Evolutionary conservation across 2,888 invertebrate genomes (phyloP).

Genomic region (Crocallis elinguaria): DNA sequence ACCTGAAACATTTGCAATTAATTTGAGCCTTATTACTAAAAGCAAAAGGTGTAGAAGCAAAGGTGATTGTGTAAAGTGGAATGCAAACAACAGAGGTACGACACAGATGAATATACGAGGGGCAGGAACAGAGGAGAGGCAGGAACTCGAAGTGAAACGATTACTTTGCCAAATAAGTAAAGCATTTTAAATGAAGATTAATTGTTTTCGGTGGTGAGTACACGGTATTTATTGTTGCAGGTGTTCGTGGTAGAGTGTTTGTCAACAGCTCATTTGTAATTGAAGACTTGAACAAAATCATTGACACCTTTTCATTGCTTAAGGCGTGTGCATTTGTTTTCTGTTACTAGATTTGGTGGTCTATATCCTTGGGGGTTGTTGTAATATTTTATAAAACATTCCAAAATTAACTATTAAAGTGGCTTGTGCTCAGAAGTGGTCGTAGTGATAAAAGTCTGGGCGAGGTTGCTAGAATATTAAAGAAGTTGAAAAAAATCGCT

Average conservation of each 20-base stretch:
- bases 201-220: conserved; percentile 36
- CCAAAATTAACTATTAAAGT: no score
- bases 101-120: conserved; percentile 32
- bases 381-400: no score
- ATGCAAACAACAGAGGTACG: conserved; percentile 13
- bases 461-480: no score
- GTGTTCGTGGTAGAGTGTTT: conserved; percentile 6
- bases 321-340: no score
- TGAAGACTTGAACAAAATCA: not conserved
- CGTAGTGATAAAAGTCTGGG: no score
- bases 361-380: no score
- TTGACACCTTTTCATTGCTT: no score
- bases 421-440: no score
- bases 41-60: not conserved
- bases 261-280: conserved; percentile 14
- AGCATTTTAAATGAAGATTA: conserved; percentile 50
- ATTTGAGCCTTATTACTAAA: conserved; percentile 7
- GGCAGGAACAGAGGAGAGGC: no score
- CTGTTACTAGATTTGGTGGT: no score
- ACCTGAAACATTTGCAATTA: not conserved
- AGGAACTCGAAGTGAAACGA: conserved; percentile 31
- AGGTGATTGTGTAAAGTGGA: not conserved
- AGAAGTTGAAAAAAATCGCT: no score
- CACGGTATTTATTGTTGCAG: conserved; percentile 18
- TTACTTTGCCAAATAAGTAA: conserved; percentile 47